phyloP scores from a whole-genome alignment of 2,888 invertebrate species.

The Prostheceraeus crozeri region DNA sequence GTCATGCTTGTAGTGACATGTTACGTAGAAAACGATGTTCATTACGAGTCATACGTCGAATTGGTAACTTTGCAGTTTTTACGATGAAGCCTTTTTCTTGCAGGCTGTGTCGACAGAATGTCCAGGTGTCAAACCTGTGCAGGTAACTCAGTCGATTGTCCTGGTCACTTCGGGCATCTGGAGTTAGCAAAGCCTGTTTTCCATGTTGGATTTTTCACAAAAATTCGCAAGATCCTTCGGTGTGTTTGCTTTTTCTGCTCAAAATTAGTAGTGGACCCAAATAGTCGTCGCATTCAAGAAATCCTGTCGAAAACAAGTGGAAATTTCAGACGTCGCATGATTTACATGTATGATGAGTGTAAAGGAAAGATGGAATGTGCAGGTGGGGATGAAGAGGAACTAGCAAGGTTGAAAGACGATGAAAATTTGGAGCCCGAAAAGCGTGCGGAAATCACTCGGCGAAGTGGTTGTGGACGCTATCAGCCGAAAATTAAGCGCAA shows the following conservation, averaged over 20 bases:
- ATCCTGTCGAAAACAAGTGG: slow-evolving; percentile 90
- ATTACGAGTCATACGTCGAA: no score
- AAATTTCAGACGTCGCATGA: slow-evolving; percentile 83
- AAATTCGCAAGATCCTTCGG: slow-evolving; percentile 89
- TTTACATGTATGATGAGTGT: slow-evolving; percentile 92
- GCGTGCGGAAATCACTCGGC: background rate
- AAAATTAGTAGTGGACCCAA: slow-evolving; percentile 85
- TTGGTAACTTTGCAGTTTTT: no score
- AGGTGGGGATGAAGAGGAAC: slow-evolving; percentile 92
- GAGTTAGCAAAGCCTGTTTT: slow-evolving; percentile 96
- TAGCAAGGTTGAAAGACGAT: slow-evolving; percentile 43
- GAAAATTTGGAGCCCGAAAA: slow-evolving; percentile 60
- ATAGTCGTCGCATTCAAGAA: slow-evolving; percentile 83
- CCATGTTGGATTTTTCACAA: slow-evolving; percentile 92
- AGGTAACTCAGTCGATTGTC: slow-evolving; percentile 93
- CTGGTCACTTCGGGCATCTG: slow-evolving; percentile 97
- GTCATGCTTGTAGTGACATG: no score
- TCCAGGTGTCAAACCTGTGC: slow-evolving; percentile 55
- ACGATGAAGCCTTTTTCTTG: no score
- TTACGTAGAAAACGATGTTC: no score
- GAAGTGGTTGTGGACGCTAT: slow-evolving; percentile 86
- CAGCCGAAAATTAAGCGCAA: slow-evolving; percentile 82
- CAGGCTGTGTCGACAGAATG: slow-evolving; percentile 81
- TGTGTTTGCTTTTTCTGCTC: slow-evolving; percentile 99
- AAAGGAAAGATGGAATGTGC: slow-evolving; percentile 97